These are phyloP conservation scores for Butorides virescens DNA, from an alignment of 2,113 vertebrate species.

Conservation along the genomic window DNA sequence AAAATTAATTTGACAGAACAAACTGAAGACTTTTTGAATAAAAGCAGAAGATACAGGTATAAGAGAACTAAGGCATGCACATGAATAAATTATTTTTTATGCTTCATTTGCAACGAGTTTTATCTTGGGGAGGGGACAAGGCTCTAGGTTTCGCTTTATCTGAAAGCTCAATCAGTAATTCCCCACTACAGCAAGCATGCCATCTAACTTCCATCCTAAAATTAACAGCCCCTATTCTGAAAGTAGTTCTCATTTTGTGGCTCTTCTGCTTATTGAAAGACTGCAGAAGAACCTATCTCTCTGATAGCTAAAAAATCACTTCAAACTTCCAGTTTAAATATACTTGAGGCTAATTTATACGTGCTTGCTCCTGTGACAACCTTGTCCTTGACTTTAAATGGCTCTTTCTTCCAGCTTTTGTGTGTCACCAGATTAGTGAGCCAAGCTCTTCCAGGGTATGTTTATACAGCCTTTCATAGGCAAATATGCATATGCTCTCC, in stretches of 20 bases:
- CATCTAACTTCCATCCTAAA: not conserved
- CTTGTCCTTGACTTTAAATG: not conserved
- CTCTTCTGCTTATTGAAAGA: not conserved
- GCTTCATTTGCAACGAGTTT: not conserved
- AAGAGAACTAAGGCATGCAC: not conserved
- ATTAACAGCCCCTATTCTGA: not conserved
- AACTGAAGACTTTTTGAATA: not conserved
- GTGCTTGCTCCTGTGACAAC: not conserved
- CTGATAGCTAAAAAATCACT: not conserved
- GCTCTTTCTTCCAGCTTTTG: not conserved
- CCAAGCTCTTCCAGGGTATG: not conserved
- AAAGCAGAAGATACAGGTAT: not conserved
- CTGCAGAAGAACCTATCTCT: not conserved
- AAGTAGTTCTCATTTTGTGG: not conserved
- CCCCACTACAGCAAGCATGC: not conserved
- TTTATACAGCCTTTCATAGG: not conserved
- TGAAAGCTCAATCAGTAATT: not conserved
- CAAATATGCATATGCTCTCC: not conserved
- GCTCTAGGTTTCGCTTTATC: not conserved
- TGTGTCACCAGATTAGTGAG: not conserved
- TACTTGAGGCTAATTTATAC: not conserved
- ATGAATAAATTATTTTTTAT: not conserved
- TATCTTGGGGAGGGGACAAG: not conserved
- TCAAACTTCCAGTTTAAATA: not conserved
- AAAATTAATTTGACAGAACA: not conserved